These are phyloP conservation scores for Moxostoma hubbsi DNA, from an alignment of 2,797 vertebrate species.

Conservation along the genomic window DNA sequence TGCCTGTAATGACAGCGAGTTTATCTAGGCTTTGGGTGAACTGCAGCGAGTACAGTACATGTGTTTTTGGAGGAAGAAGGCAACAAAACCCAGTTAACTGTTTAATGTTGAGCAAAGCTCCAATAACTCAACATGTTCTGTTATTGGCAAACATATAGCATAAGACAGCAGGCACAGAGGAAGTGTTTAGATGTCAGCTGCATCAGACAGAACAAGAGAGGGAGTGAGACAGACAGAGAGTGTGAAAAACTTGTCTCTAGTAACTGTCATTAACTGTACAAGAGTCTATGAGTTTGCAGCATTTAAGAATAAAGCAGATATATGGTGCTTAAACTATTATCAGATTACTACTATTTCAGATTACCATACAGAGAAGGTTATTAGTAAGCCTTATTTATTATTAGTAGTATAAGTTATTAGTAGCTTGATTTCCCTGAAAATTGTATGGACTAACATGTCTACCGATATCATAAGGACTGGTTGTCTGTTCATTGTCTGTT, in stretches of 20 bases:
- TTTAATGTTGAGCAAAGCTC: constrained; percentile 61
- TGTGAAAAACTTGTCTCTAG: constrained; percentile 68
- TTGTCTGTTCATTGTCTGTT: no score
- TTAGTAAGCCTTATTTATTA: no score
- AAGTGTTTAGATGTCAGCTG: constrained; percentile 59
- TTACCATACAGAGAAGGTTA: no score
- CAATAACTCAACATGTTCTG: constrained; percentile 55
- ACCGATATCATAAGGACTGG: no score
- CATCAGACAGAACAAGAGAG: constrained; percentile 43
- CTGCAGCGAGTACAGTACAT: constrained; percentile 30
- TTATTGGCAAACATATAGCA: constrained; percentile 59
- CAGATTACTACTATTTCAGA: neutral
- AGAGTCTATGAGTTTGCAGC: neutral
- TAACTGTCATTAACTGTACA: constrained; percentile 11
- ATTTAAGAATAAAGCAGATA: neutral
- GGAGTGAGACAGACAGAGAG: constrained; percentile 57
- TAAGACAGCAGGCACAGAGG: constrained; percentile 65
- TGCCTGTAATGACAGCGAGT: constrained; percentile 50
- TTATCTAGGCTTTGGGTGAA: constrained; percentile 57
- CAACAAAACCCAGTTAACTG: constrained; percentile 59
- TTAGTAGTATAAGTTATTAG: no score
- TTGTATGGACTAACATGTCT: no score
- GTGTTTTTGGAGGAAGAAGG: constrained; percentile 42
- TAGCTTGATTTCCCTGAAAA: no score
- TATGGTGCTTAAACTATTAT: neutral